phyloP scores from a whole-genome alignment of 2,797 vertebrate species.

The Malurus leucopterus region DNA sequence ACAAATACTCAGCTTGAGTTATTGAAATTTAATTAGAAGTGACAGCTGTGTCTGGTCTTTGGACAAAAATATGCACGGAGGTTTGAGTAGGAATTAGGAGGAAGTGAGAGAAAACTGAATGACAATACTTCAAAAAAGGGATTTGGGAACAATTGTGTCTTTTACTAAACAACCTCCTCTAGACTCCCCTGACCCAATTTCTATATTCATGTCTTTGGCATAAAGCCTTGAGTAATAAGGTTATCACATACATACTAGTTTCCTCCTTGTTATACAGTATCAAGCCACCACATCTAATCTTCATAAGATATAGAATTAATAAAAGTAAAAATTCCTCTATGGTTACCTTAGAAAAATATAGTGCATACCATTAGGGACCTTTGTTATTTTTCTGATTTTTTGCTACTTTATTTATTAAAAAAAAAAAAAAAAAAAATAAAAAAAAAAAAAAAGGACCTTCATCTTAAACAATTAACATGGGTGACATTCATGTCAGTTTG shows the following conservation, averaged over 20 bases:
- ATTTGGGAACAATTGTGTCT: neutral
- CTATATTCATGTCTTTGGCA: neutral
- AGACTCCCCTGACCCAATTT: neutral
- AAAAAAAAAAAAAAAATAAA: neutral
- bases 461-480: neutral
- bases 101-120: neutral
- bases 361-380: fast-evolving
- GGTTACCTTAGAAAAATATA: neutral
- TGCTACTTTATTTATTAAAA: neutral
- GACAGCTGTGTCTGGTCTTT: neutral
- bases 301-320: neutral
- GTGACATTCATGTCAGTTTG: neutral
- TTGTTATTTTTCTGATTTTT: neutral
- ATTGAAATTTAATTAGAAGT: constrained; percentile 33
- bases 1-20: neutral
- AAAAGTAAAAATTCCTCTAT: neutral
- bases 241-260: neutral
- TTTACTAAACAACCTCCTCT: neutral
- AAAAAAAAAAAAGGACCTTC: neutral
- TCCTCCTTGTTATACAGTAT: neutral
- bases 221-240: neutral
- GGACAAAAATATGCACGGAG: neutral
- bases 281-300: neutral
- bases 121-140: neutral
- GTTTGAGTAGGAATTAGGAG: neutral